Evolutionary conservation across 30 jellyfish, hydroid and myxozoan genomes (phyloP).

Genomic region (Sanderia malayensis): DNA sequence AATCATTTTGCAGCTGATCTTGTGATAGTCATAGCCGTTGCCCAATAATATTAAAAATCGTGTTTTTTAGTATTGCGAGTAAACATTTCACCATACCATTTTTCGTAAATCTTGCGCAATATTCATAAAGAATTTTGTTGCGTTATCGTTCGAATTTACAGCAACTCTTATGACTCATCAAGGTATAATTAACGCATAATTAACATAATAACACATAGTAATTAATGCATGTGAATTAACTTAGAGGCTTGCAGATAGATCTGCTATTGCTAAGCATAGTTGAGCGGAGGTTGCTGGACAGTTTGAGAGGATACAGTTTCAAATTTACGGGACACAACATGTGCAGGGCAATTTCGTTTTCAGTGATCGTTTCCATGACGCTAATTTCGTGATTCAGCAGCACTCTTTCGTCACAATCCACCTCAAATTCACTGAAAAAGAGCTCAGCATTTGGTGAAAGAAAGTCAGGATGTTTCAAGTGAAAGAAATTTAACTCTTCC

Average conservation of each 20-base stretch:
- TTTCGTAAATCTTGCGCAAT: not conserved
- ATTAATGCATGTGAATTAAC: too few relatives aligned
- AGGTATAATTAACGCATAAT: not conserved
- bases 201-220: too few relatives aligned
- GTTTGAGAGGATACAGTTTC: slow-evolving; percentile 53
- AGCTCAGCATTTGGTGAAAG: too few relatives aligned
- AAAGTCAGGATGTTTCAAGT: too few relatives aligned
- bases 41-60: too few relatives aligned
- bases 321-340: slow-evolving; percentile 21
- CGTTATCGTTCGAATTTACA: not conserved
- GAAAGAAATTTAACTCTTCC: too few relatives aligned
- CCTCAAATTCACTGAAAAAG: not conserved
- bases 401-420: not conserved
- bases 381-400: slow-evolving; percentile 36
- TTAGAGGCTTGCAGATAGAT: too few relatives aligned
- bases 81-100: not conserved
- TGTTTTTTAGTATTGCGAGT: too few relatives aligned
- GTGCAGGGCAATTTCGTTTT: slow-evolving; percentile 27
- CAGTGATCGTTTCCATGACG: slow-evolving; percentile 22
- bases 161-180: not conserved
- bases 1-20: too few relatives aligned
- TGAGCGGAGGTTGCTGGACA: too few relatives aligned
- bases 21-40: too few relatives aligned
- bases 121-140: not conserved
- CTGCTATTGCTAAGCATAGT: too few relatives aligned